A percentile compares a stretch with the other conserved stretches of the same genome.
Conservation (phyloP, 1,140 invertebrate genomes). For the Brachionus calyciflorus region DNA sequence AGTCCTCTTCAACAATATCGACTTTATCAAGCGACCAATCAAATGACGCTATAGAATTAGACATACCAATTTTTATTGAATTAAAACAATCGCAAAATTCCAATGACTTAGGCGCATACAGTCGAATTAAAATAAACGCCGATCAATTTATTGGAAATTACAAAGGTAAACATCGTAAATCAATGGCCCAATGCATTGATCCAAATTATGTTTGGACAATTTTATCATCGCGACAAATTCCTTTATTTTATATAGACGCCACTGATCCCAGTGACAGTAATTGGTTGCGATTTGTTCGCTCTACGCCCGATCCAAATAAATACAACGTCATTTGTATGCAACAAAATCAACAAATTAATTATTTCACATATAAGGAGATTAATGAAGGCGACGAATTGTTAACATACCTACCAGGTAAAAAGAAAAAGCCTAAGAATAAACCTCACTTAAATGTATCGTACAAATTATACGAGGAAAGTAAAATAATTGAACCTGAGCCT, state of each 20-base stretch:
- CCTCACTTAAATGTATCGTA: background rate
- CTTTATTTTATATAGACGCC: conserved; percentile 50
- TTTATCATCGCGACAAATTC: conserved; percentile 17
- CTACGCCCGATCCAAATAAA: conserved; percentile 48
- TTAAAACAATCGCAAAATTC: background rate
- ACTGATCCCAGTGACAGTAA: conserved; percentile 48
- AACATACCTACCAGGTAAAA: conserved; percentile 10
- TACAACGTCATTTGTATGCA: conserved; percentile 51
- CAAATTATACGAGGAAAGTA: background rate
- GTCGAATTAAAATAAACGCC: background rate
- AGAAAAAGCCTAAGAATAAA: conserved; percentile 23
- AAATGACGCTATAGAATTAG: background rate
- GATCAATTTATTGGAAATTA: conserved; percentile 39
- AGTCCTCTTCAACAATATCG: background rate
- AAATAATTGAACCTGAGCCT: background rate
- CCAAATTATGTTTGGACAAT: conserved; percentile 42
- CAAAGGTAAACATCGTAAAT: conserved; percentile 26
- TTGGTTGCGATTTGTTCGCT: conserved; percentile 49
- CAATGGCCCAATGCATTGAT: conserved; percentile 23
- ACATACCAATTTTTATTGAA: conserved; percentile 35
- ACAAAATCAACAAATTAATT: conserved; percentile 49
- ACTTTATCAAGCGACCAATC: background rate
- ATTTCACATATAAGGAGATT: conserved; percentile 36
- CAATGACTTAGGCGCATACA: conserved; percentile 15
- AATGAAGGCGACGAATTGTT: conserved; percentile 33